Percentiles rank a stretch among this genome's conserved stretches.
Evolutionary conservation across 2,113 vertebrate species (phyloP).

Genomic region (Pampusana beccarii): DNA sequence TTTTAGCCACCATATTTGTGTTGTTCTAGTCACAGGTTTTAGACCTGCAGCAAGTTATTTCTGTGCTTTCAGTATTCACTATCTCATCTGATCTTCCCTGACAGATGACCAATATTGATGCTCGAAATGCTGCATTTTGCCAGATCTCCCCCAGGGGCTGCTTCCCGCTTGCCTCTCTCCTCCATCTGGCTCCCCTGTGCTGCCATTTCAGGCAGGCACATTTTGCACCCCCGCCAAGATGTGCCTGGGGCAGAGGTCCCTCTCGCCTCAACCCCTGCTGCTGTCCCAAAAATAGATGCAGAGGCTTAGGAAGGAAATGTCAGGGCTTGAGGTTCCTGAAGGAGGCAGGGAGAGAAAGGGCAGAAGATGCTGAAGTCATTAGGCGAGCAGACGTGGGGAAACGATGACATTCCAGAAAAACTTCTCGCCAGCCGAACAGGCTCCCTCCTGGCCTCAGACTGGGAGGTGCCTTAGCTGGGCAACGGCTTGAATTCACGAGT

Average conservation of each 20-base stretch:
- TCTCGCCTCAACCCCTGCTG: background rate
- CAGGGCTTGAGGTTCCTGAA: background rate
- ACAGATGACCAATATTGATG: background rate
- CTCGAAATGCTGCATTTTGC: background rate
- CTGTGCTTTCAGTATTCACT: background rate
- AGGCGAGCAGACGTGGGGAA: background rate
- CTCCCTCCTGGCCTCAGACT: background rate
- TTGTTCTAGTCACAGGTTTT: background rate
- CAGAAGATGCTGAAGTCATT: background rate
- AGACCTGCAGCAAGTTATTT: background rate
- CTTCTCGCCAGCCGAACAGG: background rate
- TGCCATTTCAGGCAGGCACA: background rate
- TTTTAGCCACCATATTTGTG: background rate
- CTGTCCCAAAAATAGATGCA: accelerated
- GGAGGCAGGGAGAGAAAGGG: background rate
- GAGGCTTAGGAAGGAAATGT: background rate
- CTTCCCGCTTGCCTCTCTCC: background rate
- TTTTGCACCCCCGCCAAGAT: background rate
- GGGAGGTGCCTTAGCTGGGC: background rate
- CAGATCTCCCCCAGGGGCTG: background rate
- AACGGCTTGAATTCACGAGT: background rate
- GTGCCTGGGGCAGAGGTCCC: background rate
- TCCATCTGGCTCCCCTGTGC: background rate
- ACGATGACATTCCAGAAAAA: background rate
- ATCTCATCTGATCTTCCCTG: background rate